phyloP scores from a whole-genome alignment of 2,113 vertebrate species.

The Neogobius melanostomus region DNA sequence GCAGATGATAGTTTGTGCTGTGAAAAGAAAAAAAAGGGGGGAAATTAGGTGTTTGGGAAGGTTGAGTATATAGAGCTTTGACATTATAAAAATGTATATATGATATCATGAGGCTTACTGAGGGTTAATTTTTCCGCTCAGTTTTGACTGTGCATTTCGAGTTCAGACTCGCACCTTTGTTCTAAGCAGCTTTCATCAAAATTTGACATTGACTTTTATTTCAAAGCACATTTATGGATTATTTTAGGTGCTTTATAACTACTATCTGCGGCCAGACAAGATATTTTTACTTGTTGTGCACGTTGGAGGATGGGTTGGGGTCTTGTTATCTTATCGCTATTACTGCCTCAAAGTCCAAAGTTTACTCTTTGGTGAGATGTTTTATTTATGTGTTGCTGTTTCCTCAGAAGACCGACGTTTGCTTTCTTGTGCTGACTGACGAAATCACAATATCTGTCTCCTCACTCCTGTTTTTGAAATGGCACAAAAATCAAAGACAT shows the following conservation, averaged over 20 bases:
- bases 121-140: too few species aligned
- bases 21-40: too few species aligned
- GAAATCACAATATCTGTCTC: slow-evolving; percentile 16
- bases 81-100: too few species aligned
- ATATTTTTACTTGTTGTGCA: slow-evolving; percentile 12
- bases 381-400: slow-evolving; percentile 3
- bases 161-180: background rate
- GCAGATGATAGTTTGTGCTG: too few species aligned
- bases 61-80: too few species aligned
- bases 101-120: too few species aligned
- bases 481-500: slow-evolving; percentile 12
- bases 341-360: background rate
- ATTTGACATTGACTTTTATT: slow-evolving; percentile 8
- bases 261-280: slow-evolving; percentile 5
- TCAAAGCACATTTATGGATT: background rate
- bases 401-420: background rate
- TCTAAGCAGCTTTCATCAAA: slow-evolving; percentile 6
- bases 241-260: slow-evolving; percentile 14
- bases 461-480: slow-evolving; percentile 12
- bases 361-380: slow-evolving; percentile 12
- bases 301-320: slow-evolving; percentile 1
- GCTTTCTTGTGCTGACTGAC: slow-evolving; percentile 24
- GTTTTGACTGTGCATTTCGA: background rate
- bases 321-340: slow-evolving; percentile 12
- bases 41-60: too few species aligned